Base-by-base conservation (phyloP, 1,140 invertebrate species). In the Bombus difficillimus region DNA sequence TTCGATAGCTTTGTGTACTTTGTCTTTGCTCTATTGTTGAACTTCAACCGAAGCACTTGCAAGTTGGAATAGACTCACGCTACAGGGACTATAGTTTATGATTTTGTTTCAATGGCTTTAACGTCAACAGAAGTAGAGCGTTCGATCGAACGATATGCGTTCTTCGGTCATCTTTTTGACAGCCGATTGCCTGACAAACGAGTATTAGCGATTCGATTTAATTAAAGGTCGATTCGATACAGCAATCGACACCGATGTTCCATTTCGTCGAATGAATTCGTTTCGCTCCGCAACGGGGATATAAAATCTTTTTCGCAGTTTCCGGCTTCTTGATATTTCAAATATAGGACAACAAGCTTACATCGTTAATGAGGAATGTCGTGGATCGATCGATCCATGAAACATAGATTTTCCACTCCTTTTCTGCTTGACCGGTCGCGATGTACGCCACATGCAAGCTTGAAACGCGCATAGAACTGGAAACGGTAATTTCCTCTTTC, bases 401-500 rank as follows among this genome's bases (percentile, higher is more conserved):
- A 74, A 72, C 39, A 43, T 32, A 77, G 75, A 89, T 85, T 78
- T 79, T 83, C 89, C 78, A 89, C 82, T 90, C 28, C 89, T 90
- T 90, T 87, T 64, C 37, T 81, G 82, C 81, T 66, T 66, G 83
- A 73, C 81, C 66, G 68, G 75, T 53, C 73, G 57, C 88, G 80
- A 89, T 83, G 85, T 59, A 80, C 62, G 53, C 66, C 68, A n/a
- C 72, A 86, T 89, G 88, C 82, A 82, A 77, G 82, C 78, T 79
- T 41, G 83, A 75, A 86, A 83, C 80, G 57, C 15, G 84, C 80
- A 71, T 39, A 68, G 81, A 69, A 76, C 62, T 85, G 88, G 69
- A 89, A 90, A 90, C 82, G 88, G 88, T 90, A 90, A 90, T 90
- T 90, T 90, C 85, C 89, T 64, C 81, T 90, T 90, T 90, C 89